Conservation (phyloP, 2,113 vertebrate genomes). For the Channa argus region DNA sequence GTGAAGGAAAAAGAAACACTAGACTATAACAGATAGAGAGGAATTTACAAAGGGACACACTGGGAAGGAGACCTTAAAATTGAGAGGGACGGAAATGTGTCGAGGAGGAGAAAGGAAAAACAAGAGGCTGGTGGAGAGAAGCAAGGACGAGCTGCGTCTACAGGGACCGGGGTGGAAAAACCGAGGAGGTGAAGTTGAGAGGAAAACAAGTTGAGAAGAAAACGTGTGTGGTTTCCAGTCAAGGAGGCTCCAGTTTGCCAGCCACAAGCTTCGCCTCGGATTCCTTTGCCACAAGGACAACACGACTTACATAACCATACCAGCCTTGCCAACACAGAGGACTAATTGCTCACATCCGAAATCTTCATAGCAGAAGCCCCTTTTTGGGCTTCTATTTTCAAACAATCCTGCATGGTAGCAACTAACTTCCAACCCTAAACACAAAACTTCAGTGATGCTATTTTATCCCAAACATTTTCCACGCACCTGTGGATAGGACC, state of each 20-base stretch:
- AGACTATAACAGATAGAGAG: slow-evolving; percentile 36
- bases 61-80: slow-evolving; percentile 14
- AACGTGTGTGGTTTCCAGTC: slow-evolving; percentile 61
- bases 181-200: slow-evolving; percentile 15
- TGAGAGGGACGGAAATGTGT: slow-evolving; percentile 10
- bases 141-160: slow-evolving; percentile 17
- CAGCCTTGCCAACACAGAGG: slow-evolving; percentile 35
- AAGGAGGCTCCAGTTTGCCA: slow-evolving; percentile 60
- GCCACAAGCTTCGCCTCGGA: slow-evolving; percentile 62
- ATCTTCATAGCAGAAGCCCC: not conserved
- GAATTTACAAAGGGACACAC: slow-evolving; percentile 30
- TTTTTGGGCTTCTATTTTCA: not conserved
- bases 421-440: too few relatives aligned
- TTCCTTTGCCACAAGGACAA: slow-evolving; percentile 58
- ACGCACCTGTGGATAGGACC: too few relatives aligned
- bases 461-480: too few relatives aligned
- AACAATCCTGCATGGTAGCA: too few relatives aligned
- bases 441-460: too few relatives aligned
- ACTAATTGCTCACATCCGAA: slow-evolving; percentile 27
- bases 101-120: slow-evolving; percentile 20
- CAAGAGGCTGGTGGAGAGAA: slow-evolving; percentile 35
- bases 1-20: slow-evolving; percentile 75
- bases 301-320: slow-evolving; percentile 61
- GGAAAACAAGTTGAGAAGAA: slow-evolving; percentile 42
- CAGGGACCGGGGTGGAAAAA: slow-evolving; percentile 33